Evolutionary conservation across 2,888 invertebrate species (phyloP).

Genomic region (Oeneis ivallda): DNA sequence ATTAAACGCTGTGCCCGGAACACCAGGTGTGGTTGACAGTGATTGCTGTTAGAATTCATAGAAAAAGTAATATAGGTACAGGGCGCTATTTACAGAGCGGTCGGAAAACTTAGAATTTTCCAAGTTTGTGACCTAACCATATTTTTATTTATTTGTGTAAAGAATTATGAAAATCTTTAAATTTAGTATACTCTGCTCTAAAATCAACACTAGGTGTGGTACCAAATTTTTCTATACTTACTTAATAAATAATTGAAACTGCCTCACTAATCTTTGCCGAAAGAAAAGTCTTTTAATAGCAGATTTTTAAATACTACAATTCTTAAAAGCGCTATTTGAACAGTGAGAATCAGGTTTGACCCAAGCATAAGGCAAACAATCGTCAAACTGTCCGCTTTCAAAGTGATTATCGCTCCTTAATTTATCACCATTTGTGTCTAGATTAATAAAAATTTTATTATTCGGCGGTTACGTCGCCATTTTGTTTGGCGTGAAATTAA

Average conservation of each 20-base stretch:
- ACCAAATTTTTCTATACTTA: too few species aligned
- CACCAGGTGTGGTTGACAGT: constrained; percentile 60
- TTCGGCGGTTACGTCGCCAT: constrained; percentile 56
- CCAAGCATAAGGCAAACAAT: neutral
- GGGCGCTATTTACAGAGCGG: neutral
- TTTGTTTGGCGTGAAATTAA: constrained; percentile 74
- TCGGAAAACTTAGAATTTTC: neutral
- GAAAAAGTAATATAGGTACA: constrained; percentile 36
- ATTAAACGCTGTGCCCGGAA: constrained; percentile 56
- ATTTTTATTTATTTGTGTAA: too few species aligned
- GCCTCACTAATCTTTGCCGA: too few species aligned
- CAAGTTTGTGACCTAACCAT: too few species aligned
- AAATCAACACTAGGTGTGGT: too few species aligned
- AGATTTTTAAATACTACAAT: too few species aligned
- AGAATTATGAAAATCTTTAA: too few species aligned
- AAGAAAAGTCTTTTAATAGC: too few species aligned
- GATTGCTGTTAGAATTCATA: constrained; percentile 60
- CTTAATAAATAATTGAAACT: too few species aligned
- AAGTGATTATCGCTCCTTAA: constrained; percentile 8
- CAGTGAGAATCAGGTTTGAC: too few species aligned
- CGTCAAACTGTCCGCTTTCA: neutral
- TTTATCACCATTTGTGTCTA: constrained; percentile 42
- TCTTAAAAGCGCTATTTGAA: too few species aligned
- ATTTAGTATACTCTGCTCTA: too few species aligned
- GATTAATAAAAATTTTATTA: constrained; percentile 71